phyloP scores from a whole-genome alignment of 1,140 invertebrate species.

The Cotesia glomerata region DNA sequence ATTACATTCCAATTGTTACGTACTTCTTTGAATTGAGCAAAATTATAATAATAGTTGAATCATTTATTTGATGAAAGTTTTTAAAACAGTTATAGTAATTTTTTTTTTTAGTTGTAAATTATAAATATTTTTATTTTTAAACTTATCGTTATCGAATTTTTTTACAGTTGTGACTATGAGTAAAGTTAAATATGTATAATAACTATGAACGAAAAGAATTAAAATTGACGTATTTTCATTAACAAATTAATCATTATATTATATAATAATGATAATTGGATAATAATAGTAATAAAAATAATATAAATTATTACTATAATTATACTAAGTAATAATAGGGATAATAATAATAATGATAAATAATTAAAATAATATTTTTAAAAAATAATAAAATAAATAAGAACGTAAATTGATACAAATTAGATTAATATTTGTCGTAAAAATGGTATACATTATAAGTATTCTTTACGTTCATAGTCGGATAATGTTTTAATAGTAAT shows the following conservation, averaged over 20 bases:
- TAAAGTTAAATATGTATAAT: slow-evolving; percentile 7
- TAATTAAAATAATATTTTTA: too few species aligned
- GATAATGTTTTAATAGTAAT: slow-evolving; percentile 8
- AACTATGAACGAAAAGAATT: slow-evolving; percentile 9
- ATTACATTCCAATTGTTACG: slow-evolving; percentile 7
- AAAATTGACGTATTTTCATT: neutral
- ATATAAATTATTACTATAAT: neutral
- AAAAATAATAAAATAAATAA: neutral
- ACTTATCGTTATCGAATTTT: slow-evolving; percentile 1
- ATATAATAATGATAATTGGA: neutral
- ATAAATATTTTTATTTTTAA: slow-evolving; percentile 4
- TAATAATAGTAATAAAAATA: neutral
- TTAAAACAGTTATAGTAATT: neutral
- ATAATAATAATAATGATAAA: neutral
- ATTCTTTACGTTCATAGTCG: slow-evolving; percentile 18
- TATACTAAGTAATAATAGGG: neutral
- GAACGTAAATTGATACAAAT: neutral
- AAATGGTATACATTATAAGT: neutral
- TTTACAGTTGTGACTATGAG: slow-evolving; percentile 24
- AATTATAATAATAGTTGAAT: neutral
- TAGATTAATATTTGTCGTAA: neutral
- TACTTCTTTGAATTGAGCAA: slow-evolving; percentile 8
- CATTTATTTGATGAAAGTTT: neutral
- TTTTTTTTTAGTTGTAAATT: slow-evolving; percentile 8
- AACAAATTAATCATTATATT: neutral